These are phyloP conservation scores for Taenaris catops DNA, from an alignment of 2,888 invertebrate species.

Conservation along the genomic window DNA sequence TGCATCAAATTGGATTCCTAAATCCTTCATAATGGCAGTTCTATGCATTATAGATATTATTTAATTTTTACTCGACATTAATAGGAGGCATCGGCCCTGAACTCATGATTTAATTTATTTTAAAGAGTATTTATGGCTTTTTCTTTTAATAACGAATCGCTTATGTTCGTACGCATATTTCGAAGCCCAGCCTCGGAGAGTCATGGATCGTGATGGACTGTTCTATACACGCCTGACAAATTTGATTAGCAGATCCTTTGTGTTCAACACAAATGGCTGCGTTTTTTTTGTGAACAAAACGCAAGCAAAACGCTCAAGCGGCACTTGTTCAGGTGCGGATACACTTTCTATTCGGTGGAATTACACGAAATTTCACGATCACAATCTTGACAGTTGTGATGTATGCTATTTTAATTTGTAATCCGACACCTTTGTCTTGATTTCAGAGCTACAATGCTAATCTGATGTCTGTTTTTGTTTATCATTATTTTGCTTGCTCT, in stretches of 20 bases:
- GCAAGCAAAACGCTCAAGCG: constrained; percentile 8
- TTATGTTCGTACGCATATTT: constrained; percentile 1
- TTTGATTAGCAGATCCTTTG: constrained; percentile 20
- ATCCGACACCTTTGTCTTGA: constrained; percentile 5
- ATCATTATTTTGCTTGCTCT: too few species aligned
- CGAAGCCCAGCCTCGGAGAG: constrained; percentile 1
- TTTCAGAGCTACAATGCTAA: constrained; percentile 2
- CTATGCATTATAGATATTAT: too few species aligned
- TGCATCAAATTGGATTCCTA: too few species aligned
- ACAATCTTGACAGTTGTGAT: constrained; percentile 8
- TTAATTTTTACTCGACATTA: too few species aligned
- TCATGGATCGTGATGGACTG: constrained; percentile 15
- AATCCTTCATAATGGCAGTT: too few species aligned
- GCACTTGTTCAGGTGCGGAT: constrained; percentile 4
- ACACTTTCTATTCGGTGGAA: constrained; percentile 11
- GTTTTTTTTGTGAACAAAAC: constrained; percentile 12
- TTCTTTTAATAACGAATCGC: too few species aligned
- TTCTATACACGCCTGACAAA: constrained; percentile 15
- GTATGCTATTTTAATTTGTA: constrained; percentile 7
- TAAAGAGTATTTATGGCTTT: too few species aligned
- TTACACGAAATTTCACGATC: constrained; percentile 11
- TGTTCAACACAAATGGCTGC: constrained; percentile 7
- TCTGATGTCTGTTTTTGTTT: too few species aligned
- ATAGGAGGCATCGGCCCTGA: too few species aligned
- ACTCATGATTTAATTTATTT: too few species aligned